Conservation (phyloP, 2,113 vertebrate genomes). For the Chinchilla lanigera region DNA sequence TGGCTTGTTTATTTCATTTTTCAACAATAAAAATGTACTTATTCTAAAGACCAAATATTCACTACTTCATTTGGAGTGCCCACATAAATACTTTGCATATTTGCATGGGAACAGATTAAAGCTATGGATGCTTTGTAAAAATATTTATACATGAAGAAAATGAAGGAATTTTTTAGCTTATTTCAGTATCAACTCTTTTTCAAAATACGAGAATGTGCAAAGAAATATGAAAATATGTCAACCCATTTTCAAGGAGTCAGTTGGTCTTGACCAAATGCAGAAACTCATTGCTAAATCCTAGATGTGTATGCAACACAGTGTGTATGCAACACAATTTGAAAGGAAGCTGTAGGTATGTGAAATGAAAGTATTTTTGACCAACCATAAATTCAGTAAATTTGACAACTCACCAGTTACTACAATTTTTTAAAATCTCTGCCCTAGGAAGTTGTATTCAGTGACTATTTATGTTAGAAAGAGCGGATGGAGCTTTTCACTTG, state of each 20-base stretch:
- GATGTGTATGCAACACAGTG: background rate
- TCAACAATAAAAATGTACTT: slow-evolving; percentile 26
- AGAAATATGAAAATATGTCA: slow-evolving; percentile 35
- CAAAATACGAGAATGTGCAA: slow-evolving; percentile 1
- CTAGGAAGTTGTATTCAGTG: background rate
- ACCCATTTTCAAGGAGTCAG: background rate
- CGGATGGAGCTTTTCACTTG: background rate
- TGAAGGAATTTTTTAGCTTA: slow-evolving; percentile 68
- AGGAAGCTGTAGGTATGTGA: background rate
- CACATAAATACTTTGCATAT: background rate
- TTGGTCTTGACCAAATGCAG: background rate
- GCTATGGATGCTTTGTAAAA: slow-evolving; percentile 57
- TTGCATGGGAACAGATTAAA: slow-evolving; percentile 46
- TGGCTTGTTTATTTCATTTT: slow-evolving; percentile 45
- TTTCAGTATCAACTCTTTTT: slow-evolving; percentile 21
- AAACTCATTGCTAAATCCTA: background rate
- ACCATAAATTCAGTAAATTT: background rate
- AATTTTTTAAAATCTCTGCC: background rate
- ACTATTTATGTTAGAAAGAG: background rate
- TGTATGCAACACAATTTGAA: background rate
- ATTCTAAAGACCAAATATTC: background rate
- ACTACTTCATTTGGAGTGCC: background rate
- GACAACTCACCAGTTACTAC: background rate
- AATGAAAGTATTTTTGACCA: background rate
- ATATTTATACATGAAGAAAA: slow-evolving; percentile 65